Evolutionary conservation across 2,113 vertebrate genomes (phyloP).

Genomic region (Gavia stellata): DNA sequence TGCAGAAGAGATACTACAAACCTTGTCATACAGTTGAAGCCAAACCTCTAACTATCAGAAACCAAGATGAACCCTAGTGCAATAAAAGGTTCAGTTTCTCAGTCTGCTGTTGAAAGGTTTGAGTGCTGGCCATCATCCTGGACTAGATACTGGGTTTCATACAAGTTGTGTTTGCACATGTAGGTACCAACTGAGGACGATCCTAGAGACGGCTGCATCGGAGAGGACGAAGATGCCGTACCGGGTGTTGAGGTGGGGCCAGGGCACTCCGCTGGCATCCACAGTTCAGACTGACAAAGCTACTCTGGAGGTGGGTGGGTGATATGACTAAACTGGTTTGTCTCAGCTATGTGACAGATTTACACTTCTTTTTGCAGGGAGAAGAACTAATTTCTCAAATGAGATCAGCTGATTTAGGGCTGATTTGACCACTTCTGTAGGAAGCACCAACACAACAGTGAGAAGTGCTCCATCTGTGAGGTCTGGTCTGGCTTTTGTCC

Average conservation of each 20-base stretch:
- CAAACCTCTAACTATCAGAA: not conserved
- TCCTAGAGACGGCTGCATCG: not conserved
- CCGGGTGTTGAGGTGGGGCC: not conserved
- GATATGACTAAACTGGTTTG: not conserved
- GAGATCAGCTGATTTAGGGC: not conserved
- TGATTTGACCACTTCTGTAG: conserved; percentile 1
- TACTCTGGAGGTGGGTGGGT: not conserved
- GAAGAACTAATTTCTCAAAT: not conserved
- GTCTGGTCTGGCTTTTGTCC: conserved; percentile 6
- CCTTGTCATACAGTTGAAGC: not conserved
- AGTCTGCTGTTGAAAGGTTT: not conserved
- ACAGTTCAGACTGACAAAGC: not conserved
- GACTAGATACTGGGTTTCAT: not conserved
- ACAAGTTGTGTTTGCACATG: rapidly evolving
- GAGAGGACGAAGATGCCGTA: not conserved
- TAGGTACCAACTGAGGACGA: rapidly evolving
- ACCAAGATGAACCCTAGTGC: not conserved
- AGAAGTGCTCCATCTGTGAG: not conserved
- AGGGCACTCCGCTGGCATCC: not conserved
- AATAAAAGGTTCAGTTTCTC: not conserved
- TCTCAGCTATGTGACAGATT: not conserved
- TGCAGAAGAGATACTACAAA: not conserved
- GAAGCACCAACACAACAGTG: conserved; percentile 2
- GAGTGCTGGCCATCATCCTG: not conserved
- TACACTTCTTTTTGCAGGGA: not conserved